A percentile compares a stretch with the other conserved stretches of the same genome.
Evolutionary conservation across 2,797 vertebrate species (phyloP).

Genomic region (Pipistrellus pipistrellus): DNA sequence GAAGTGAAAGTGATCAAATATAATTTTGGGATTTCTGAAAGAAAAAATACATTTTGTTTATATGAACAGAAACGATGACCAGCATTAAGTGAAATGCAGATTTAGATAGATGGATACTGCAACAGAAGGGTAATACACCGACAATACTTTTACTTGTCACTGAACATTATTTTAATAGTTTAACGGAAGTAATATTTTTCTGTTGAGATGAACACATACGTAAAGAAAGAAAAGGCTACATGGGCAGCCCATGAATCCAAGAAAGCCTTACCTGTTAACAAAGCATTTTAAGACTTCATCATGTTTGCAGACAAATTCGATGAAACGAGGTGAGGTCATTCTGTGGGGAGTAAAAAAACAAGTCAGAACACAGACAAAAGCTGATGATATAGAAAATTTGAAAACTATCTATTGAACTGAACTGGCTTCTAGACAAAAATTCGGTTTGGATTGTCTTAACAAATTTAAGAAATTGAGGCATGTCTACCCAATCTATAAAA

Average conservation of each 20-base stretch:
- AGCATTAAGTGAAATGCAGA: slow-evolving; percentile 55
- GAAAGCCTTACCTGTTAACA: slow-evolving; percentile 94
- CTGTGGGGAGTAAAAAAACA: slow-evolving; percentile 85
- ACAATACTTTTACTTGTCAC: background rate
- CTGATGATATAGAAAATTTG: background rate
- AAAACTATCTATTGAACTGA: background rate
- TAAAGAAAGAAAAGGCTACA: background rate
- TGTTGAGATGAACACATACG: background rate
- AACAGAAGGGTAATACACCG: slow-evolving; percentile 32
- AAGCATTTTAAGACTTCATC: slow-evolving; percentile 99
- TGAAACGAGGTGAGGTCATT: slow-evolving; percentile 98
- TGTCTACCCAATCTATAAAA: slow-evolving; percentile 36
- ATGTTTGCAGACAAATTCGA: slow-evolving; percentile 99
- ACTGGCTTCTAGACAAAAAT: background rate
- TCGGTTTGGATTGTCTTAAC: background rate
- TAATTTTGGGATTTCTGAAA: slow-evolving; percentile 97
- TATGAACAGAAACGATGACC: slow-evolving; percentile 1
- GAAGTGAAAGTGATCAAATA: slow-evolving; percentile 99
- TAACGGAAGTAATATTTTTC: slow-evolving; percentile 24
- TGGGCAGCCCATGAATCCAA: background rate
- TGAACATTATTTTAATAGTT: slow-evolving; percentile 40
- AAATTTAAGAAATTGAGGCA: slow-evolving; percentile 42
- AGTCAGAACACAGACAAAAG: slow-evolving; percentile 13
- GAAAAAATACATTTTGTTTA: slow-evolving; percentile 56
- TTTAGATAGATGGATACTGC: slow-evolving; percentile 22